Base-by-base conservation (phyloP, 2,888 invertebrate genomes). In the Litoditis marina region DNA sequence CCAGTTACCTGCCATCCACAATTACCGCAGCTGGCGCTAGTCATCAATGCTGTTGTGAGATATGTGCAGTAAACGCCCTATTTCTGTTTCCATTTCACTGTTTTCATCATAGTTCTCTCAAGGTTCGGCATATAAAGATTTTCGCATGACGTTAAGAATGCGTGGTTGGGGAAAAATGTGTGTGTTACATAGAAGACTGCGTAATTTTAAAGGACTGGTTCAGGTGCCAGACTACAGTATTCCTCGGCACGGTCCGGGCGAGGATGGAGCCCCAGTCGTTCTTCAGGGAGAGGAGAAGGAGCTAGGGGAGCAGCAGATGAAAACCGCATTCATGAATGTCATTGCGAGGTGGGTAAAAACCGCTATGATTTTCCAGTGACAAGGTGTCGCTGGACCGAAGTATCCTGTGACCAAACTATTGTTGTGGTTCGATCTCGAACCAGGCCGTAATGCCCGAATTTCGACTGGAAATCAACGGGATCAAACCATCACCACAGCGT, bases 321-420 rank as follows among this genome's bases (percentile, higher is more conserved):
- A 74, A 60, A 73, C 61, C 25, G 67, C 73, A 63, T 78, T 78
- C 66, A 77, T 78, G 77, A 78, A 74, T 56, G 72, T 76, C 8
- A 61, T 70, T 28, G 78, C 76, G 8, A 73, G 72, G 72, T 71
- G n/a, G 22, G 25, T 6, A 22, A 44, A 22, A 42, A 8, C 16
- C 28, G 39, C n/a, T n/a, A 27, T 19, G 6, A n/a, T 2, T n/a
- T 64, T 75, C 30, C 31, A 85, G 85, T 74, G 85, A 86, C 68
- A 85, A 84, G 69, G 84, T 86, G 62, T 83, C 85, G 1, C 65
- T 86, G 63, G 84, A 86, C 62, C 66, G 86, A 68, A 81, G 83
- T 27, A 66, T 86, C 5, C 82, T 44, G 44, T 39, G 39, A 13
- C 39, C 39, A n/a, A n/a, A n/a, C n/a, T n/a, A n/a, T n/a, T n/a